phyloP scores from a whole-genome alignment of 2,113 vertebrate genomes.

The Murina feae region DNA sequence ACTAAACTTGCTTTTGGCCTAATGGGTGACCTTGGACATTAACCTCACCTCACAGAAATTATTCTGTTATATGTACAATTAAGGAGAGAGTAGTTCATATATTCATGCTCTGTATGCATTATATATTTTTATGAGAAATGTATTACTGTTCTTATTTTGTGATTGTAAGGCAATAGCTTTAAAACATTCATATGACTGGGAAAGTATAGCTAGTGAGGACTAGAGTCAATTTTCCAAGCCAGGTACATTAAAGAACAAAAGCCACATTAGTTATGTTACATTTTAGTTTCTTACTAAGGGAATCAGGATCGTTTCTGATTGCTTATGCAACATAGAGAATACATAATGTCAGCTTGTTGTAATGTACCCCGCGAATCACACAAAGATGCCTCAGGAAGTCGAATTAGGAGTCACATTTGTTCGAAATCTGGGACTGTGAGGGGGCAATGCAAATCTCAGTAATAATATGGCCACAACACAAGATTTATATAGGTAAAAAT shows the following conservation, averaged over 20 bases:
- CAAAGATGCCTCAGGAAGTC: too few species aligned
- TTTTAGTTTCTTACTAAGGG: background rate
- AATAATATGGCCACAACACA: too few species aligned
- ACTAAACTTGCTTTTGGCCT: background rate
- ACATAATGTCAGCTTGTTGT: background rate
- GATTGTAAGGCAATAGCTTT: background rate
- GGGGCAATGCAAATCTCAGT: too few species aligned
- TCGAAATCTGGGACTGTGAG: too few species aligned
- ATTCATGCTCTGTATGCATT: background rate
- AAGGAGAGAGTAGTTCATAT: background rate
- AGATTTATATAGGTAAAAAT: too few species aligned
- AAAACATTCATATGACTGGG: background rate
- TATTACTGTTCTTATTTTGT: background rate
- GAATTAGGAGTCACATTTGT: too few species aligned
- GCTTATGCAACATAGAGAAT: background rate
- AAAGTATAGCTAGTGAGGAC: background rate
- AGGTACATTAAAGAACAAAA: background rate
- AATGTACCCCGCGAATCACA: too few species aligned
- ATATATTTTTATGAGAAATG: background rate
- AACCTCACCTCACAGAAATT: background rate
- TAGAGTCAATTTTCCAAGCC: background rate
- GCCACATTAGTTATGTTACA: background rate
- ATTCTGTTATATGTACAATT: background rate
- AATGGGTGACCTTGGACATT: background rate
- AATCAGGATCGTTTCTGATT: background rate